Evolutionary conservation across 2,797 vertebrate genomes (phyloP), one percentile per base, ranked within the genome.

Genomic region (Propithecus perrieri): DNA sequence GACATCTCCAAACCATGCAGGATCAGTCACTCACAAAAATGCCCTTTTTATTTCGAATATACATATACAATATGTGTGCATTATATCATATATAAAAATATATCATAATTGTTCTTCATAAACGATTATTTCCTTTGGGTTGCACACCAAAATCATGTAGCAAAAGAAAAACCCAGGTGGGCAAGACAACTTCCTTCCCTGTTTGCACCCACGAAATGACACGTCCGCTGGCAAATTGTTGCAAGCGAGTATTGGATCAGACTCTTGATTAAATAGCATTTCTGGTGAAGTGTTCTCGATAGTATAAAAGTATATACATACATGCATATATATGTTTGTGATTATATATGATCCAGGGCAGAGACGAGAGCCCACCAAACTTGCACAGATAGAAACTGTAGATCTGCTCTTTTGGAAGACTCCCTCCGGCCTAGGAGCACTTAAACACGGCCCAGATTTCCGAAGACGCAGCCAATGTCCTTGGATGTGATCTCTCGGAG

Each of bases 191-290:
- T 75, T 48, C 72, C 55, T 79, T 48, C 41, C 24, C 81, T 20
- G 13, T 20, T 20, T 17, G 48, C 3, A 0, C 71, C 89, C 1
- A 11, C 59, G 35, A 96, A 95, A 80, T 76, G 85, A 61, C 74
- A 85, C 0, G 35, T 90, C 84, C 15, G 2, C 81, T 92, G 48
- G 76, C 59, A 48, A 94, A 96, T 26, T 41, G 61, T 65, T 48
- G 74, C 8, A 24, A 38, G 22, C 22, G 22, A 81, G 74, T 96
- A 96, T 59, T 96, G 93, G 95, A 96, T 96, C 85, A 88, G 78
- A 93, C 85, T 88, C 55, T 57, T 97, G 94, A 96, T 97, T 86
- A 95, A 98, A 96, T 71, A 88, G 81, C 89, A 95, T 93, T 97
- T 97, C 85, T 85, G 90, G 74, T 55, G 90, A 88, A 81, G 92